phyloP scores from a whole-genome alignment of 2,888 invertebrate genomes.

The Aspidiotus destructor region DNA sequence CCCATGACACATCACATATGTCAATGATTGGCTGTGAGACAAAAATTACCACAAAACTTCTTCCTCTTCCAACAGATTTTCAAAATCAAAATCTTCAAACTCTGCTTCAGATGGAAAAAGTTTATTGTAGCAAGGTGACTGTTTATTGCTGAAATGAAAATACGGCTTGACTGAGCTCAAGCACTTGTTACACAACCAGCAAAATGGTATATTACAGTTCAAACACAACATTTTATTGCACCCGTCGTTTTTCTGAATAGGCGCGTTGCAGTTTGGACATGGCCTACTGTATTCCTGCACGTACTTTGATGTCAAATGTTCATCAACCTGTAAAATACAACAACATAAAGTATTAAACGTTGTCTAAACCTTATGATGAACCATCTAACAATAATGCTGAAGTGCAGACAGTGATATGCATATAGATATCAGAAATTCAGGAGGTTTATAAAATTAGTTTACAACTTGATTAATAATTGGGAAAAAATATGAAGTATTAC shows the following conservation, averaged over 20 bases:
- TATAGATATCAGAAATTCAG: too few species aligned
- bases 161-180: slow-evolving; percentile 9
- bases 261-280: slow-evolving; percentile 20
- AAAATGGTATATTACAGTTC: slow-evolving; percentile 21
- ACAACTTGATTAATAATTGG: too few species aligned
- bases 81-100: background rate
- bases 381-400: too few species aligned
- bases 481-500: too few species aligned
- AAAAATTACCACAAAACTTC: too few species aligned
- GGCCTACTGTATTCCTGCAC: slow-evolving; percentile 15
- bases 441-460: too few species aligned
- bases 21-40: too few species aligned
- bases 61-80: background rate
- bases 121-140: slow-evolving; percentile 22
- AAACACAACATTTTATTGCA: slow-evolving; percentile 28
- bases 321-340: background rate
- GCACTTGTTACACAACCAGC: slow-evolving; percentile 16
- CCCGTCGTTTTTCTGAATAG: slow-evolving; percentile 18
- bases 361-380: background rate
- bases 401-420: background rate
- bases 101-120: slow-evolving; percentile 4
- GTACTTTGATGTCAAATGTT: slow-evolving; percentile 16
- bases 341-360: background rate
- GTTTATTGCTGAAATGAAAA: slow-evolving; percentile 4
- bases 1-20: too few species aligned